Percentiles rank a stretch among this genome's conserved stretches.
Evolutionary conservation across 2,113 vertebrate genomes (phyloP).

Genomic region (Thymallus thymallus): DNA sequence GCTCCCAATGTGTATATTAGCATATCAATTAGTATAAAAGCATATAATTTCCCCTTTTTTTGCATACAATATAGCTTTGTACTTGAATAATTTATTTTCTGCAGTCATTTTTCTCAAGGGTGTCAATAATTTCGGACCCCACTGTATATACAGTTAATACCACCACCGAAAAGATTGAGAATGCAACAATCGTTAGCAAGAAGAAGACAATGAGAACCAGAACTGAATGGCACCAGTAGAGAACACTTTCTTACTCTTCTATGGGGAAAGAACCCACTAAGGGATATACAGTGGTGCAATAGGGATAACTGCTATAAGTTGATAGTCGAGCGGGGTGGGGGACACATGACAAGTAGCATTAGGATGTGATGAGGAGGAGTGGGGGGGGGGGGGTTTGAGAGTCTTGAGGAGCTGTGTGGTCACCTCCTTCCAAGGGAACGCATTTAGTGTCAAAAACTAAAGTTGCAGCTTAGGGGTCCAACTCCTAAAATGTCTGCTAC

Average conservation of each 20-base stretch:
- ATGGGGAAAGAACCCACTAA: not conserved
- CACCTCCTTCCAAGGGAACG: constrained; percentile 38
- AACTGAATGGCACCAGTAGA: constrained; percentile 11
- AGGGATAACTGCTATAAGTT: not conserved
- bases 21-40: too few species aligned
- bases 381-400: not conserved
- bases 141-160: constrained; percentile 24
- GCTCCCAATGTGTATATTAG: too few species aligned
- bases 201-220: constrained; percentile 1
- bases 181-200: not conserved
- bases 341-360: not conserved
- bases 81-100: too few species aligned
- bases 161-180: constrained; percentile 8
- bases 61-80: too few species aligned
- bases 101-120: too few species aligned
- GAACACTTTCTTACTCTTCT: not conserved
- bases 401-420: constrained; percentile 45
- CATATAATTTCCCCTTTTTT: too few species aligned
- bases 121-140: too few species aligned
- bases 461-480: constrained; percentile 47
- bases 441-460: constrained; percentile 15
- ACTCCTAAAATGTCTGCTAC: constrained; percentile 28
- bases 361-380: too few species aligned
- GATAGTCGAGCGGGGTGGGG: not conserved
- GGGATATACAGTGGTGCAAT: not conserved